Evolutionary conservation across 2,888 invertebrate genomes (phyloP).

Genomic region (Scaptomyza reducta): DNA sequence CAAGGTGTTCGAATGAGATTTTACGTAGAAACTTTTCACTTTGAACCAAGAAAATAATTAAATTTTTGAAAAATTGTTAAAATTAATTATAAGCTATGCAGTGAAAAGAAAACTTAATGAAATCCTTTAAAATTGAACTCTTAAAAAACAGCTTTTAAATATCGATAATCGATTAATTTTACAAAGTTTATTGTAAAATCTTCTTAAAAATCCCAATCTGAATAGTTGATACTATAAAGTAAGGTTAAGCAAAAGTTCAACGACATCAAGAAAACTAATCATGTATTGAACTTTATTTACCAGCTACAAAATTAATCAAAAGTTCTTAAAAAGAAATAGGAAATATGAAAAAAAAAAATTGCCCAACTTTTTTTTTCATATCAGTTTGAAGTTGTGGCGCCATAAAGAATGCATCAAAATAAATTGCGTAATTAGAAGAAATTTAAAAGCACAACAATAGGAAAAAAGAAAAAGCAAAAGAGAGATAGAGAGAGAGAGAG

Average conservation of each 20-base stretch:
- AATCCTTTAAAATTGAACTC: neutral
- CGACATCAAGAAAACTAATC: neutral
- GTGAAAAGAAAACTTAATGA: neutral
- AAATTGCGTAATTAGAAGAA: conserved; percentile 68
- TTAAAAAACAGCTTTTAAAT: neutral
- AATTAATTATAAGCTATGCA: neutral
- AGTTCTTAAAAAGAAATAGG: neutral
- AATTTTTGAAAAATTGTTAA: neutral
- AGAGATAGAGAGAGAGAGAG: neutral
- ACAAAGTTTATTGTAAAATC: neutral
- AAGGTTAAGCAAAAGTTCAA: neutral
- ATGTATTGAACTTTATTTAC: neutral
- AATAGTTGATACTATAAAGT: neutral
- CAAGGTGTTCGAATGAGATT: too few relatives aligned
- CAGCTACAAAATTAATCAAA: too few relatives aligned
- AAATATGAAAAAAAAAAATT: conserved; percentile 1
- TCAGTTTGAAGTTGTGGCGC: conserved; percentile 43
- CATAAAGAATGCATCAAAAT: conserved; percentile 67
- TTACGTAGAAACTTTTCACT: too few relatives aligned
- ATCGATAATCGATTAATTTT: neutral
- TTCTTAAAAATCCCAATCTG: too few relatives aligned
- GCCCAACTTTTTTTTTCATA: conserved; percentile 16
- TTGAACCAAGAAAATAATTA: too few relatives aligned
- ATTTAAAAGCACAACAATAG: conserved; percentile 67
- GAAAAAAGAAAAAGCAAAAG: conserved; percentile 5